Percentiles rank a stretch among this genome's conserved stretches.
phyloP scores from a whole-genome alignment of 92 coral and sea anemone genomes.

The Phenganax marumi region DNA sequence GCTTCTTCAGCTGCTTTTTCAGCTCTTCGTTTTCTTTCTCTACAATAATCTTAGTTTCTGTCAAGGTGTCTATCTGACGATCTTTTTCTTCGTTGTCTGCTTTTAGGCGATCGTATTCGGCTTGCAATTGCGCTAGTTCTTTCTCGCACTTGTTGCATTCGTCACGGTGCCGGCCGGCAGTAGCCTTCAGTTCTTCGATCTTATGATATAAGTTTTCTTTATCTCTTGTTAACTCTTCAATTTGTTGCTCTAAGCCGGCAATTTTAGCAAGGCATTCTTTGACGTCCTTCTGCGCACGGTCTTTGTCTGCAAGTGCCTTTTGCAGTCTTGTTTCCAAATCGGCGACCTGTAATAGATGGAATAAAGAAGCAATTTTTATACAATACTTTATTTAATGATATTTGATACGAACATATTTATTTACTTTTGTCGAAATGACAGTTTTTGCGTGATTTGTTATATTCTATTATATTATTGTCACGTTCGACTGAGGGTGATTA shows the following conservation, averaged over 20 bases:
- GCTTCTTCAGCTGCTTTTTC: constrained; percentile 82
- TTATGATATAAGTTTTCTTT: constrained; percentile 69
- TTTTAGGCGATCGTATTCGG: constrained; percentile 72
- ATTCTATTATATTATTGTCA: no score
- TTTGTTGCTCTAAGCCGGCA: constrained; percentile 69
- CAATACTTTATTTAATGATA: no score
- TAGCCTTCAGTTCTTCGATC: constrained; percentile 71
- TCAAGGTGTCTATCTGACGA: constrained; percentile 75
- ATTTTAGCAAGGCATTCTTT: constrained; percentile 64
- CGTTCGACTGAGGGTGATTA: no score
- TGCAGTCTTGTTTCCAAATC: constrained; percentile 80
- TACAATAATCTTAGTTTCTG: constrained; percentile 78
- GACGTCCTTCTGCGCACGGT: constrained; percentile 72
- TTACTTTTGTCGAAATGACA: no score
- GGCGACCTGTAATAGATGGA: constrained; percentile 38
- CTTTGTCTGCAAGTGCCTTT: constrained; percentile 63
- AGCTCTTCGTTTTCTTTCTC: constrained; percentile 90
- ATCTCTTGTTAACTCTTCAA: constrained; percentile 55
- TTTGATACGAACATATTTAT: no score
- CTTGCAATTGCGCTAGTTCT: constrained; percentile 73
- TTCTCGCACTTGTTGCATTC: constrained; percentile 78
- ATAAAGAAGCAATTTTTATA: no score
- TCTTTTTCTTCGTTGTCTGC: constrained; percentile 87
- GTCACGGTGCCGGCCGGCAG: constrained; percentile 66
- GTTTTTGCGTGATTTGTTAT: no score